Base-by-base conservation (phyloP, 2,888 invertebrate genomes). In the Monopis laevigella region DNA sequence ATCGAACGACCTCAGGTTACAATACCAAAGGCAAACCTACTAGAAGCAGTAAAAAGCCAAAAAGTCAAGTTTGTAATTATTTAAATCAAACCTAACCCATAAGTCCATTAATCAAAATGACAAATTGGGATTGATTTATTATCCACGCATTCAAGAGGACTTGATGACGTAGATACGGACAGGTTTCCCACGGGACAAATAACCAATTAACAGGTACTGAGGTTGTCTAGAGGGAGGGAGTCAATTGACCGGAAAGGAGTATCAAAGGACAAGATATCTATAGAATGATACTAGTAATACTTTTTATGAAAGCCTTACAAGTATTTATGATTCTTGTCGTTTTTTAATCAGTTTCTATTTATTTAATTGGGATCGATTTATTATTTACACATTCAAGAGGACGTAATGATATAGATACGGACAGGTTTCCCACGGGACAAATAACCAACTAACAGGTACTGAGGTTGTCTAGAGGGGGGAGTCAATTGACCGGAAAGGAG, bases 381-480 rank as follows among this genome's bases (percentile, higher is more conserved):
- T 8, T 21, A 21, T n/a, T 29, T 5, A 11, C 27, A 39, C 40
- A 46, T 49, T 46, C 52, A 47, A 49, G 27, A 42, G 30, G 34
- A 35, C 41, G 47, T 51, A 48, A 50, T 45, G 46, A 46, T 45
- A 45, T 46, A 47, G 46, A 48, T 51, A 46, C 6, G 46, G 46
- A 49, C 48, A 51, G 46, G 46, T 43, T 46, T 21, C 54, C 46
- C 43, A 39, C 47, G 55, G 54, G 58, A 55, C 51, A 54, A 54
- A 58, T 57, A 59, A 59, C 57, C 64, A 65, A 65, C 65, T 65
- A 66, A 58, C 54, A 57, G 58, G 59, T 59, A 65, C 64, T 65
- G 49, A 48, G 50, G 51, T 48, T 40, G 13, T 53, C 50, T 47
- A 41, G 39, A 50, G 53, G 52, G 54, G 46, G 47, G 54, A 56